These are phyloP conservation scores for Brachionus plicatilis DNA, from an alignment of 1,140 invertebrate species.

Conservation along the genomic window DNA sequence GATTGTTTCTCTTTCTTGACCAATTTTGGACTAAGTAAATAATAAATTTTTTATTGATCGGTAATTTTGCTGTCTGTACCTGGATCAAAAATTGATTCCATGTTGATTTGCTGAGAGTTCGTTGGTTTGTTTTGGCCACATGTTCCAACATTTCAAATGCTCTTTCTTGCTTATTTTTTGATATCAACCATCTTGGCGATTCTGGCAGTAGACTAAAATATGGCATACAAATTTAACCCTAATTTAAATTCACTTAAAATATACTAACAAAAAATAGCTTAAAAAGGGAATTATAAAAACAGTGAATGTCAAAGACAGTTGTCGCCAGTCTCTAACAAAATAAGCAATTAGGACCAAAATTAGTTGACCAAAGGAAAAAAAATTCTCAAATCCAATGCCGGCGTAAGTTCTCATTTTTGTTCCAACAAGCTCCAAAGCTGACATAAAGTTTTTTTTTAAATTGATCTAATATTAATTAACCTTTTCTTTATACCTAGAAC, in stretches of 20 bases:
- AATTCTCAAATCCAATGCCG: conserved; percentile 26
- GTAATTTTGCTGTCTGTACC: neutral
- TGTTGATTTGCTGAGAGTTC: neutral
- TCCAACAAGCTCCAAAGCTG: conserved; percentile 9
- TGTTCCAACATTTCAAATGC: conserved; percentile 45
- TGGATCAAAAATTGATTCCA: neutral
- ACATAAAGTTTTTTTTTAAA: no score
- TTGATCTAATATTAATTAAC: no score
- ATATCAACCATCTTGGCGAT: conserved; percentile 48
- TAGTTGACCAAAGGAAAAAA: conserved; percentile 26
- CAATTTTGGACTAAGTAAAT: neutral
- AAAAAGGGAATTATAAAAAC: neutral
- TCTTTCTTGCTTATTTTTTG: conserved; percentile 43
- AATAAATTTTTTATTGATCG: neutral
- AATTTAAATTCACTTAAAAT: neutral
- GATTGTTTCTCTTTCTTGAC: neutral
- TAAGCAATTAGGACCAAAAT: conserved; percentile 19
- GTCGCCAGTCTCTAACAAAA: conserved; percentile 27
- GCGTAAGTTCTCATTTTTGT: neutral
- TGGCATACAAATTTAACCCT: neutral
- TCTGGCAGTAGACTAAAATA: conserved; percentile 44
- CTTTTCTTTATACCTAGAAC: conserved; percentile 5
- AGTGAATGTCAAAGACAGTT: neutral
- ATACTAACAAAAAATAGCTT: conserved; percentile 1
- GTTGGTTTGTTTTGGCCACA: conserved; percentile 45